Base-by-base conservation (phyloP, 2,888 invertebrate species). In the Omphaloscelis lunosa region DNA sequence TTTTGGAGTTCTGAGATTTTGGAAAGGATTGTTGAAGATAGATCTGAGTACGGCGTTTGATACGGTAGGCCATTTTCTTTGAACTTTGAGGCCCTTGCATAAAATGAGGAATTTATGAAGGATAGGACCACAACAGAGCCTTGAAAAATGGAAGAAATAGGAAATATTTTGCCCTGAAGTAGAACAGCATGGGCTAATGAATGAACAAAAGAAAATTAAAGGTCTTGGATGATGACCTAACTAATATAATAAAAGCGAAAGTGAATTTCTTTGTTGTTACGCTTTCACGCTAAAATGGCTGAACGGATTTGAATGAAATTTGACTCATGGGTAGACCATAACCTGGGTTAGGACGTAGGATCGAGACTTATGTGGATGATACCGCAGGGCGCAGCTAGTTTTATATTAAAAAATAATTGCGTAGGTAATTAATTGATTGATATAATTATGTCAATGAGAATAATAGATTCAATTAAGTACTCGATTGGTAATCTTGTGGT, bases 1-100 rank as follows among this genome's bases (percentile, higher is more conserved):
- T 66, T 73, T 48, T 58, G 27, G 0, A n/a, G 9, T 59, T 45
- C 15, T 0, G 8, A 23, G n/a, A 66, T 76, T 59, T 66, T 45
- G 8, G 1, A 1, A 2, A 20, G 29, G n/a, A 34, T 76, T 56
- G 15, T 63, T 39, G 62, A 23, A 23, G 20, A 23, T 39, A 2
- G 61, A 71, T 77, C 41, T 71, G n/a, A 62, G 66, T 62, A 17
- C 71, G 23, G 77, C 70, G 20, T 82, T 83, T 58, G 66, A 82
- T 61, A 77, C 41, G 41, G 56, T 66, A 51, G 2, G 1, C 0
- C 11, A 39, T 15, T 8, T 8, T 66, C 45, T 75, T 29, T 5
- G 56, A 66, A 59, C 29, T 15, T n/a, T 15, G 1, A 34, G 0
- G 9, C 23, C 3, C 6, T 23, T 23, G 23, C 8, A n/a, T 17